A percentile compares a stretch with the other conserved stretches of the same genome.
Conservation (phyloP, 2,113 vertebrate genomes). For the Solenodon paradoxus region DNA sequence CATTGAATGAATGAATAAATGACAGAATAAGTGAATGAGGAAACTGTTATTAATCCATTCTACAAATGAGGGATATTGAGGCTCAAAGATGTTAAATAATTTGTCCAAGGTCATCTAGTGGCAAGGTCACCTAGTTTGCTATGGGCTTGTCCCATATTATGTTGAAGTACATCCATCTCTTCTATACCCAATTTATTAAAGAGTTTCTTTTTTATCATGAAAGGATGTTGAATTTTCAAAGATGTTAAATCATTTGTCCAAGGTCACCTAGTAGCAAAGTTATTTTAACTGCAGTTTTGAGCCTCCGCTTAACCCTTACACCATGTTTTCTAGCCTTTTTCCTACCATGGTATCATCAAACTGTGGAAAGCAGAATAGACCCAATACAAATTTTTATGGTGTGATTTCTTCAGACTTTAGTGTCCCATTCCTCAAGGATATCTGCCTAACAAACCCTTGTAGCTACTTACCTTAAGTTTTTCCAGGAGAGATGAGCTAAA, state of each 20-base stretch:
- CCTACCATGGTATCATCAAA: background rate
- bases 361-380: conserved; percentile 4
- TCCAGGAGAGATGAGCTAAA: background rate
- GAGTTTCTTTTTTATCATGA: too few relatives aligned
- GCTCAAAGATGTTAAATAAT: background rate
- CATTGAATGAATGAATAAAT: background rate
- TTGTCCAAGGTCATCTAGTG: conserved; percentile 29
- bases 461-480: background rate
- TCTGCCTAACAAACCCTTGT: background rate
- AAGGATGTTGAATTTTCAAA: too few relatives aligned
- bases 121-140: too few relatives aligned
- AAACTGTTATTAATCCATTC: background rate
- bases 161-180: too few relatives aligned
- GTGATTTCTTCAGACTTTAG: background rate
- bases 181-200: too few relatives aligned
- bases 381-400: background rate
- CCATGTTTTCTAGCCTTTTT: background rate
- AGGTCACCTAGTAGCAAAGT: conserved; percentile 11
- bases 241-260: conserved; percentile 21
- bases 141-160: too few relatives aligned
- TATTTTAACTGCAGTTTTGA: background rate
- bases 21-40: background rate
- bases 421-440: background rate
- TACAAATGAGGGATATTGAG: background rate
- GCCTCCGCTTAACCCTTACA: background rate